Evolutionary conservation across 2,113 vertebrate species (phyloP), one percentile per base, ranked within the genome.

Genomic region (Daphoenositta chrysoptera): DNA sequence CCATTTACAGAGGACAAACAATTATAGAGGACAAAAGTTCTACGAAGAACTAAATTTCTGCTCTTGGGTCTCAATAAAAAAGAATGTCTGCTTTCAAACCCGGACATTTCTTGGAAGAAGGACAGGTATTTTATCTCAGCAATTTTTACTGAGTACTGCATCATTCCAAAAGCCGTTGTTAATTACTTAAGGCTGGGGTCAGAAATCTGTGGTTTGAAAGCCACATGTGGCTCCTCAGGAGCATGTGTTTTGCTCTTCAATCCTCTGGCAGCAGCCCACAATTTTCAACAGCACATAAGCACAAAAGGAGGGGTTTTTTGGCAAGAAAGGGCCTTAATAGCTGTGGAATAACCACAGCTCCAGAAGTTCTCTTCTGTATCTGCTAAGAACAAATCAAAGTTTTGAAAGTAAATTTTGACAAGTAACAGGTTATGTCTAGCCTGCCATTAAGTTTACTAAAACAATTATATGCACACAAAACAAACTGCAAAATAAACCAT

Each of bases 151-250:
- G 71, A 88, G 54, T 70, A 50, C 47, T 27, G 28, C 50, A 88
- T 35, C 33, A 76, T 93, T 94, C 83, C 85, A 85, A 87, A 93
- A 65, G 45, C 54, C 14, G 11, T 63, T 95, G 63, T 94, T 97
- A 95, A 97, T 93, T 93, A 96, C 83, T 91, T 83, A 91, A 90
- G 89, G 81, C 70, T 88, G 42, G 54, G 94, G 93, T 97, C 95
- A 97, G 94, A 91, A 92, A 78, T 71, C 81, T 66, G 53, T 2
- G 14, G 91, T 72, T 76, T 89, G 82, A 95, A 94, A 97, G 87
- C 68, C 85, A 94, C 80, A 47, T n/a, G 56, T 60, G 93, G 85
- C 78, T 95, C 82, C 94, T 96, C 63, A 60, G 93, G 78, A 95
- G 58, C 83, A 80, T 87, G 81, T 88, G 90, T 94, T 96, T 87